Evolutionary conservation across 2,113 vertebrate species (phyloP).

Genomic region (Cephalopholis sonnerati): DNA sequence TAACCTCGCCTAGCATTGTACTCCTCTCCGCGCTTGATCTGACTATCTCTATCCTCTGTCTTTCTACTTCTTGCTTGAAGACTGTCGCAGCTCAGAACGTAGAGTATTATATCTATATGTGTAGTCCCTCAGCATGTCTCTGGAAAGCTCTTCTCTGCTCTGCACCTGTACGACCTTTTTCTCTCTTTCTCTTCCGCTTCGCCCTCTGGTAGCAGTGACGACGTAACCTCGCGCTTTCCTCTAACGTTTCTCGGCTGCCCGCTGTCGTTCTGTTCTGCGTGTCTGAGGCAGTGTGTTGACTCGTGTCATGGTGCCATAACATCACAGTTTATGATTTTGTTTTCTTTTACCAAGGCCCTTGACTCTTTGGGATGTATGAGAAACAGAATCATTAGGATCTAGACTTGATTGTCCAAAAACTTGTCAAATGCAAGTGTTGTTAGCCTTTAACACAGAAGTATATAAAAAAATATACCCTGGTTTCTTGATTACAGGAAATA

Average conservation of each 20-base stretch:
- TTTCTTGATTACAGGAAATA: slow-evolving; percentile 48
- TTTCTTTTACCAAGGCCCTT: slow-evolving; percentile 36
- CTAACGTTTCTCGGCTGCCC: slow-evolving; percentile 58
- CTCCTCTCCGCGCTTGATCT: slow-evolving; percentile 74
- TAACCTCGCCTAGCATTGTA: slow-evolving; percentile 77
- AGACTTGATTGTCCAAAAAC: slow-evolving; percentile 33
- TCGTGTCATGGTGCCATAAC: slow-evolving; percentile 60
- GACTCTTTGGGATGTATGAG: slow-evolving; percentile 60
- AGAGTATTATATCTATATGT: slow-evolving; percentile 70
- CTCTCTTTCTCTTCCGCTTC: slow-evolving; percentile 78
- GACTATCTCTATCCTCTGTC: slow-evolving; percentile 75
- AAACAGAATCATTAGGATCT: slow-evolving; percentile 26
- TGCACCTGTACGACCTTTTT: slow-evolving; percentile 67
- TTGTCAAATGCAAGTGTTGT: slow-evolving; percentile 40
- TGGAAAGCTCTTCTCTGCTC: slow-evolving; percentile 74
- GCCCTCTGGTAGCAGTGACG: slow-evolving; percentile 73
- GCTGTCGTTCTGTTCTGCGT: slow-evolving; percentile 42
- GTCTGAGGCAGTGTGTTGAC: slow-evolving; percentile 50
- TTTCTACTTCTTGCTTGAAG: slow-evolving; percentile 74
- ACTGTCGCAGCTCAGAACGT: slow-evolving; percentile 73
- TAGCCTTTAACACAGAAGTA: slow-evolving; percentile 33
- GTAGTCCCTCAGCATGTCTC: slow-evolving; percentile 82
- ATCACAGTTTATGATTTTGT: slow-evolving; percentile 15
- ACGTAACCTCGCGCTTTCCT: slow-evolving; percentile 48
- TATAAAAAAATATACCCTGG: slow-evolving; percentile 28